phyloP scores from a whole-genome alignment of 2,888 invertebrate genomes.

The Oxytorus armatus region DNA sequence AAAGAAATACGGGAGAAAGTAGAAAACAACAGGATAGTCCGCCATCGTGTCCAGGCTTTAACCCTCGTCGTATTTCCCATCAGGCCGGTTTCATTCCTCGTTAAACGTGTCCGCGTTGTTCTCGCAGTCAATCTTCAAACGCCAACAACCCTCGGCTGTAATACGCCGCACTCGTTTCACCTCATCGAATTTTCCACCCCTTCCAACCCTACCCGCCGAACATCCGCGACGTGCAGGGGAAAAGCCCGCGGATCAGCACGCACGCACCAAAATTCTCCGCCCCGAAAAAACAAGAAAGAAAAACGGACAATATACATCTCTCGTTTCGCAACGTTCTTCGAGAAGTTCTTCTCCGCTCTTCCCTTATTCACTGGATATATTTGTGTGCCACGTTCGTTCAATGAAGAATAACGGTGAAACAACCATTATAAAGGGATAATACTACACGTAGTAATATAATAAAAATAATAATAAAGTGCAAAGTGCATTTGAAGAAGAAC shows the following conservation, averaged over 20 bases:
- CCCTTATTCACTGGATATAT: too few relatives aligned
- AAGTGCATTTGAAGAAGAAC: conserved; percentile 12
- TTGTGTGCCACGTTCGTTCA: too few relatives aligned
- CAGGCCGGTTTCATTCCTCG: background rate
- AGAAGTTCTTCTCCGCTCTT: background rate
- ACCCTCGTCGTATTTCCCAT: background rate
- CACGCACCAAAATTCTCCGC: background rate
- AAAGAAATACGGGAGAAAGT: background rate
- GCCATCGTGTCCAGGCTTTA: conserved; percentile 9
- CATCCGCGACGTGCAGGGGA: background rate
- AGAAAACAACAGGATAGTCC: background rate
- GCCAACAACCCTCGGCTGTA: background rate
- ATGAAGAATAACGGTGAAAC: too few relatives aligned
- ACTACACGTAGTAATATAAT: background rate
- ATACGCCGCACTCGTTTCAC: background rate
- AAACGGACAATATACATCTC: background rate
- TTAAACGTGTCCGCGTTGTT: background rate
- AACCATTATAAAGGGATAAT: background rate
- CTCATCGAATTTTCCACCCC: background rate
- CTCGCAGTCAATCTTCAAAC: background rate
- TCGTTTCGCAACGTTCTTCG: too few relatives aligned
- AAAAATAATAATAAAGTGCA: background rate
- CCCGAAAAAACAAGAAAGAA: background rate
- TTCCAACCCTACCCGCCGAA: background rate
- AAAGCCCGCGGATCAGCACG: background rate